Conservation (phyloP, 2,113 vertebrate genomes). For the Charadrius vociferus region DNA sequence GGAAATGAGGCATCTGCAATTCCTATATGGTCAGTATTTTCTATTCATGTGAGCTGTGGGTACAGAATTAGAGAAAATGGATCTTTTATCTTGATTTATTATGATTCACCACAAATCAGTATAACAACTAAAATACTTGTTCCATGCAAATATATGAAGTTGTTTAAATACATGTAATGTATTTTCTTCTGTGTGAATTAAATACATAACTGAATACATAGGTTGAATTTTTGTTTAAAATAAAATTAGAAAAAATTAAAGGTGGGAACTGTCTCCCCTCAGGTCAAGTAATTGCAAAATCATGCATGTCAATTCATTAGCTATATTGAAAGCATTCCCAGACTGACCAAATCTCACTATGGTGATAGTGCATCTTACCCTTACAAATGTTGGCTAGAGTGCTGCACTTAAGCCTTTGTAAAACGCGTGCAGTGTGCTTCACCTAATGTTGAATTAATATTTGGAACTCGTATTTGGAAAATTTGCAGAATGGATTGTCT, state of each 20-base stretch:
- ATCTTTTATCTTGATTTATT: not conserved
- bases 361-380: not conserved
- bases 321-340: slow-evolving; percentile 21
- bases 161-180: not conserved
- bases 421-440: not conserved
- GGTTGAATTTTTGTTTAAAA: not conserved
- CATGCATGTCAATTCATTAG: slow-evolving; percentile 4
- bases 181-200: not conserved
- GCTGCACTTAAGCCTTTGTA: not conserved
- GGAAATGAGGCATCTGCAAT: not conserved
- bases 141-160: not conserved
- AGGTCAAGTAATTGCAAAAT: slow-evolving; percentile 2
- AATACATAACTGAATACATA: not conserved
- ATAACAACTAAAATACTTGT: not conserved
- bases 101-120: not conserved
- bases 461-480: not conserved
- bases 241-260: slow-evolving; percentile 4
- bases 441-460: not conserved
- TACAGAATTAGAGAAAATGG: not conserved
- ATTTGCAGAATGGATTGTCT: not conserved
- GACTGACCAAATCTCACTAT: slow-evolving; percentile 10
- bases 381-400: not conserved
- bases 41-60: not conserved
- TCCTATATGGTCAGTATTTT: not conserved
- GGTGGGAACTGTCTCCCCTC: not conserved